Evolutionary conservation across 2,888 invertebrate species (phyloP).

Genomic region (Chouioia cunea): DNA sequence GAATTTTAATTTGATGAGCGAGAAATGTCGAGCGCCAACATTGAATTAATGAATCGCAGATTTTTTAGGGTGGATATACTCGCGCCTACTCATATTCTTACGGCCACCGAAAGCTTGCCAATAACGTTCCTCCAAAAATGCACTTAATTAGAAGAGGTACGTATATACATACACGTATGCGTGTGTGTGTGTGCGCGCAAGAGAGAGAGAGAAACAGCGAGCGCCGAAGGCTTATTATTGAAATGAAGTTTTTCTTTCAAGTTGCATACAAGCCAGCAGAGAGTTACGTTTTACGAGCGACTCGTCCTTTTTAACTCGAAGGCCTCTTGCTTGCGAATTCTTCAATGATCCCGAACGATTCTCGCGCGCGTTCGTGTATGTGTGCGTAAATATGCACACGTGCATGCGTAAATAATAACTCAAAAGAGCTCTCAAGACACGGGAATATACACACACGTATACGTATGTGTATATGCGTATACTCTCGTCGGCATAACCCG

Average conservation of each 20-base stretch:
- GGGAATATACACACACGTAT: not conserved
- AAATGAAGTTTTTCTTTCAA: slow-evolving; percentile 41
- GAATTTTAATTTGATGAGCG: slow-evolving; percentile 48
- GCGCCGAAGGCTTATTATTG: slow-evolving; percentile 42
- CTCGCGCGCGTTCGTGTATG: slow-evolving; percentile 10
- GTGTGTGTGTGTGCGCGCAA: slow-evolving; percentile 9
- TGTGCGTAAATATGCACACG: not conserved
- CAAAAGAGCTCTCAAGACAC: slow-evolving; percentile 28
- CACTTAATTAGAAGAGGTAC: slow-evolving; percentile 35
- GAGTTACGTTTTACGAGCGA: slow-evolving; percentile 44
- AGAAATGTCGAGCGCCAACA: slow-evolving; percentile 13
- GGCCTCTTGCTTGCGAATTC: slow-evolving; percentile 16
- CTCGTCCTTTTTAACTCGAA: slow-evolving; percentile 7
- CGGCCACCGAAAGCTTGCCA: slow-evolving; percentile 27
- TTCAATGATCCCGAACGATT: slow-evolving; percentile 39
- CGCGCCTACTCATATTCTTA: too few species aligned
- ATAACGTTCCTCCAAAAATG: slow-evolving; percentile 42
- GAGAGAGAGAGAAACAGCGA: too few species aligned
- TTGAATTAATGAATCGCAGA: slow-evolving; percentile 41
- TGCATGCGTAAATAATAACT: slow-evolving; percentile 42
- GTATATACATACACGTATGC: not conserved
- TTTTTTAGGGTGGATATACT: slow-evolving; percentile 4
- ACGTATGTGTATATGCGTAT: not conserved
- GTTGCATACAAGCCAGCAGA: not conserved
- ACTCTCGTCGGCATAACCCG: slow-evolving; percentile 16